Conservation (phyloP, 2,113 vertebrate species). For the Nothocercus nigrocapillus region DNA sequence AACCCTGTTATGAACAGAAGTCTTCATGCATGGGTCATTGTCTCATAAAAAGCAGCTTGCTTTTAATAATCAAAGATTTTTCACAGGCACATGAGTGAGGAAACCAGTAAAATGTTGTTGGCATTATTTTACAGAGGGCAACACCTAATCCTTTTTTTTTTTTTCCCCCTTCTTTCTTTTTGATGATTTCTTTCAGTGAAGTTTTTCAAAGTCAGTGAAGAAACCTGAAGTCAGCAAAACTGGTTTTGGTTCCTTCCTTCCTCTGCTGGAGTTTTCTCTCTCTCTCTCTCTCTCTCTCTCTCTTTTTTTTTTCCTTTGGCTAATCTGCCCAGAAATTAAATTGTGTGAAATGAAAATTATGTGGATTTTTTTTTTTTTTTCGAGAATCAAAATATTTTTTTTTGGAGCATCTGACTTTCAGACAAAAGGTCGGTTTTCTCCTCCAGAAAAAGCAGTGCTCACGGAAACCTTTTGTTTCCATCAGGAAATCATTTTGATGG, state of each 20-base stretch:
- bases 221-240: not conserved
- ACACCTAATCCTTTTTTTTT: not conserved
- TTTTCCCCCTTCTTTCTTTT: not conserved
- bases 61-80: not conserved
- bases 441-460: not conserved
- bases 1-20: not conserved
- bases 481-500: not conserved
- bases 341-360: not conserved
- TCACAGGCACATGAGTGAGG: accelerated
- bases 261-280: not conserved
- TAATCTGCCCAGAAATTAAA: not conserved
- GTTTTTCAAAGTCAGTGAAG: not conserved
- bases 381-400: not conserved
- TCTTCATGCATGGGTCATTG: accelerated
- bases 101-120: accelerated
- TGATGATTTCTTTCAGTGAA: not conserved
- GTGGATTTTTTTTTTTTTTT: not conserved
- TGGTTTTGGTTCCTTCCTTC: not conserved
- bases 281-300: too few species aligned
- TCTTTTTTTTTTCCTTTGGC: too few species aligned
- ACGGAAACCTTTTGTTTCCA: not conserved
- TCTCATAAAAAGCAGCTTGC: not conserved
- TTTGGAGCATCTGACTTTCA: not conserved
- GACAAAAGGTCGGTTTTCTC: not conserved
- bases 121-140: not conserved